Base-by-base conservation (phyloP, 2,113 vertebrate genomes). In the Aplodontia rufa region DNA sequence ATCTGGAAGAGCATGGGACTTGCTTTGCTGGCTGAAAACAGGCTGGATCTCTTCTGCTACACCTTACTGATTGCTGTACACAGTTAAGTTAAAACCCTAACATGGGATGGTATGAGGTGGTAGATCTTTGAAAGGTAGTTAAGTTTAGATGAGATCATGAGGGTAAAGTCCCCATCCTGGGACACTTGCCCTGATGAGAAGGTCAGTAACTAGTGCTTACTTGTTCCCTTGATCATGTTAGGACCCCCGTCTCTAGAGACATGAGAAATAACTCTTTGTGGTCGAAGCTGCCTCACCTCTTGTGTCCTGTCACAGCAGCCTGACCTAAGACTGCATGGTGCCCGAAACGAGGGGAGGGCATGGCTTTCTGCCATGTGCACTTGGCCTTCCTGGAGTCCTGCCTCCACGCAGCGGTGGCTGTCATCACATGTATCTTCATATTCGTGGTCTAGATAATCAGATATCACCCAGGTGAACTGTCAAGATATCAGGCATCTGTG, bases 331-430 rank as follows among this genome's bases (percentile, higher is more conserved):
- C 26, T 49, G 22, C n/a, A n/a, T n/a, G n/a, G n/a, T n/a, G n/a
- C n/a, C n/a, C 32, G 5, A 4, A 19, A 20, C 19, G 13, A 93
- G 42, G 45, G 20, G 19, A 24, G 7, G 10, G 0, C 0, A 5
- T 71, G 8, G 35, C 22, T 42, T 80, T 78, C 11, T 86, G 37
- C 37, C 49, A 9, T 14, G 45, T 3, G 9, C 45, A 3, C 26
- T 53, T 49, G 47, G 11, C 78, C 37, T 62, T 71, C 30, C 45
- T 30, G 72, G 47, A n/a, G 16, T 51, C 11, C 24, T 10, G 14
- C 30, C n/a, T 62, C 83, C 55, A 6, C 1, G 45, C 45, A 16
- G 66, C 6, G 40, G 12, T 20, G 11, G 24, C 22, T 69, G 35
- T 19, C 42, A 19, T 45, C 20, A 17, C 32, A 47, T 2, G 3